Evolutionary conservation across 2,113 vertebrate species (phyloP).

Genomic region (Rutilus rutilus): DNA sequence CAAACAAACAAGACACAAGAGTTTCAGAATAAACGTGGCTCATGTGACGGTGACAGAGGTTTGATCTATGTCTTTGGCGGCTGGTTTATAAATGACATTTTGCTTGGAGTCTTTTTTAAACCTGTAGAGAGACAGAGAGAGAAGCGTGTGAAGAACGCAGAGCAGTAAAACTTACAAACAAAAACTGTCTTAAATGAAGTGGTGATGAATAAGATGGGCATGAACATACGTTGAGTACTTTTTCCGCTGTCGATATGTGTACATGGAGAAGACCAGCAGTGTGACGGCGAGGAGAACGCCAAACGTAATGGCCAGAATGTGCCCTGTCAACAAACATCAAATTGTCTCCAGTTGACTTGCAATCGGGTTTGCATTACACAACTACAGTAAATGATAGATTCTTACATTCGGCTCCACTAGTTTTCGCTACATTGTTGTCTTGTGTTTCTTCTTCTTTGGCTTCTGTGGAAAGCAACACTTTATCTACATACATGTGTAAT

Average conservation of each 20-base stretch:
- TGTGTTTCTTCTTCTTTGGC: background rate
- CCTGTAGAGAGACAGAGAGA: slow-evolving; percentile 43
- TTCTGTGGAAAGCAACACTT: slow-evolving; percentile 9
- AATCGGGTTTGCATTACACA: background rate
- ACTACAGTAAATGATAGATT: background rate
- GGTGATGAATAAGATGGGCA: background rate
- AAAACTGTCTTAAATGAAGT: background rate
- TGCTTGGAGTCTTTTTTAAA: slow-evolving; percentile 51
- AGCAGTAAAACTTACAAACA: background rate
- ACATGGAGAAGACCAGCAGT: slow-evolving; percentile 54
- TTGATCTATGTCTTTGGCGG: background rate
- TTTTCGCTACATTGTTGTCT: background rate
- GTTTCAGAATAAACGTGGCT: background rate
- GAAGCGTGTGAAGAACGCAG: background rate
- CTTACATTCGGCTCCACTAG: slow-evolving; percentile 33
- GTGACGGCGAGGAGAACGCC: slow-evolving; percentile 59
- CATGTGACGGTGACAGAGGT: background rate
- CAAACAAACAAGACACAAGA: background rate
- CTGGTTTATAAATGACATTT: slow-evolving; percentile 65
- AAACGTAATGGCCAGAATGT: slow-evolving; percentile 59
- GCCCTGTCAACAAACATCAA: slow-evolving; percentile 45
- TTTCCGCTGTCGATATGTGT: slow-evolving; percentile 56
- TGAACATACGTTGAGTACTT: slow-evolving; percentile 56
- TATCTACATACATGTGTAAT: background rate
- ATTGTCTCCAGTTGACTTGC: too few relatives aligned